These are phyloP conservation scores for Kryphioiulus occultus DNA, from an alignment of 2,888 invertebrate genomes.

Conservation along the genomic window DNA sequence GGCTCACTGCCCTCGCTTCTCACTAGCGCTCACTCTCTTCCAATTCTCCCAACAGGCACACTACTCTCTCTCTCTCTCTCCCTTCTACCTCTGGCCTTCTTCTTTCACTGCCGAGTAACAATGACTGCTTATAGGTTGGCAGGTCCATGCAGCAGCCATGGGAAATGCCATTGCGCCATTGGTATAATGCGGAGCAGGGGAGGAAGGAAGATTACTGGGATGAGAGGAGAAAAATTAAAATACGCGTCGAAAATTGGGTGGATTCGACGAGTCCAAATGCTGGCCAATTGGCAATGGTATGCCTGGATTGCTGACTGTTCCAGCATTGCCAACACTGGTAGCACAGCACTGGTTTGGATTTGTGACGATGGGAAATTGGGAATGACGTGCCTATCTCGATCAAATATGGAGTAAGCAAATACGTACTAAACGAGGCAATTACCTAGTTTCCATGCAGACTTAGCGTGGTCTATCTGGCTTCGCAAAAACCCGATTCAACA, in stretches of 20 bases:
- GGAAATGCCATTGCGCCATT: conserved; percentile 33
- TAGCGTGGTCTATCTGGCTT: no score
- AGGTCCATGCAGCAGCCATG: conserved; percentile 17
- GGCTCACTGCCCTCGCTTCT: conserved; percentile 29
- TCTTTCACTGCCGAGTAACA: conserved; percentile 16
- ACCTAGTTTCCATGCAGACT: no score
- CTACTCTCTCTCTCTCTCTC: not conserved
- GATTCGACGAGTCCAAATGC: not conserved
- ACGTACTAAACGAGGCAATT: no score
- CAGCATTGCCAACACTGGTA: no score
- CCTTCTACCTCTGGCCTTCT: not conserved
- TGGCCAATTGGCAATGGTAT: no score
- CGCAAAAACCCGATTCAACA: no score
- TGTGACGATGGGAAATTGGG: no score
- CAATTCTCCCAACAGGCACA: not conserved
- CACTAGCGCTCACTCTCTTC: not conserved
- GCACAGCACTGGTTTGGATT: no score
- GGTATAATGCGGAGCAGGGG: not conserved
- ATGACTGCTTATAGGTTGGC: conserved; percentile 31
- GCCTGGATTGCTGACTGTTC: no score
- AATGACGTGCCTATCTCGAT: no score
- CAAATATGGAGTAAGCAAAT: no score
- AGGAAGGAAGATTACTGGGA: not conserved
- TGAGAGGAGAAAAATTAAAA: not conserved
- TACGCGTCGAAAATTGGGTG: not conserved